These are phyloP conservation scores for Alosa alosa DNA, from an alignment of 2,113 vertebrate species.

Conservation along the genomic window DNA sequence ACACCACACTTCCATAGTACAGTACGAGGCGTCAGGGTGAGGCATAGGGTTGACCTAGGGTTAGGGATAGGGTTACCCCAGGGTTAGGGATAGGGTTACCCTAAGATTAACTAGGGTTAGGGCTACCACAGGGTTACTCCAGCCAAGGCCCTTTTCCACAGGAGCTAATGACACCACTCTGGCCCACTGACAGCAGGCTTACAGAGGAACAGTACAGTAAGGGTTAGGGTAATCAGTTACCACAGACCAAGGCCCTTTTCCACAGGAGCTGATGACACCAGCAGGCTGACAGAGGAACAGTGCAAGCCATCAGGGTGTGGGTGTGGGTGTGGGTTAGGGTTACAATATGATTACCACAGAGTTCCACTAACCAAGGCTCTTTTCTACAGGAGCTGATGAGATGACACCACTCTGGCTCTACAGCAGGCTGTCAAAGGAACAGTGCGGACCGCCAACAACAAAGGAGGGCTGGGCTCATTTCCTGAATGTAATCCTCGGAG, in stretches of 20 bases:
- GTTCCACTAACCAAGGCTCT: background rate
- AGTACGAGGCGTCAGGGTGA: no score
- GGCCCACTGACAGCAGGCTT: background rate
- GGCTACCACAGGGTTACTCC: no score
- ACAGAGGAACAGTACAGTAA: background rate
- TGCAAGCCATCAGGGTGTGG: background rate
- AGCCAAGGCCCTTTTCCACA: background rate
- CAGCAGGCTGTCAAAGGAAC: background rate
- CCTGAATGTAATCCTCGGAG: background rate
- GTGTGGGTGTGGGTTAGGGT: no score
- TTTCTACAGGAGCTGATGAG: background rate
- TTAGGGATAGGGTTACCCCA: no score
- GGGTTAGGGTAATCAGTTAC: no score
- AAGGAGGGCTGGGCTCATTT: background rate
- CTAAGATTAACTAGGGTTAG: no score
- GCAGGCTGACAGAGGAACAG: background rate
- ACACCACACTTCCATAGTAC: background rate
- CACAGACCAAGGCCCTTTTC: background rate
- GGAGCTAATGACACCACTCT: background rate
- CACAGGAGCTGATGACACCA: background rate
- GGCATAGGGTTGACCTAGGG: no score
- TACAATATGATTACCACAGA: no score
- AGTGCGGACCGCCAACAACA: background rate
- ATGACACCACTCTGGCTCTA: no score
- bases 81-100: no score